Evolutionary conservation across 2,888 invertebrate genomes (phyloP), one percentile per base, ranked within the genome.

Genomic region (Tiliacea citrago): DNA sequence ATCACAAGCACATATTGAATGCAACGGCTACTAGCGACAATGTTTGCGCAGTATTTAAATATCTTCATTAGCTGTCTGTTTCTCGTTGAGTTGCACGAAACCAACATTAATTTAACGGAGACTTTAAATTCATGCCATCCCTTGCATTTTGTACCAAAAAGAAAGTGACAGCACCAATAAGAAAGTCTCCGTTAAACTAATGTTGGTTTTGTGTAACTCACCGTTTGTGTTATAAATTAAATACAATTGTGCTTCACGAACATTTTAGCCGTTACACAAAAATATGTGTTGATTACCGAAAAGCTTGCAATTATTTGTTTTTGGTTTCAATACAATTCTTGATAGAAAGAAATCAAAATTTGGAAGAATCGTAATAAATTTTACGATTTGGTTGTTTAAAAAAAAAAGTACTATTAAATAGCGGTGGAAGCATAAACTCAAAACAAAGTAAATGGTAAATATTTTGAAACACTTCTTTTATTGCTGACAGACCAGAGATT

Each of bases 391-490:
- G 63, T 73, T 71, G n/a, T 42, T 79, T 60, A 58, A 8, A 70
- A 74, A 73, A 66, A 13, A 61, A 47, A 69, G 60, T 72, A 76
- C 61, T 67, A 67, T 70, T 47, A 65, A 73, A 70, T 63, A 35
- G 45, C 57, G 63, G 49, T 76, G 83, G 77, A 87, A 83, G 75
- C 79, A 79, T 83, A 79, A 68, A 82, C 82, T 72, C 69, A 77
- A 69, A 84, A 70, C 60, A 82, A 81, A 69, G 45, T 68, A 68
- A 81, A 61, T 60, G 7, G 39, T 69, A 68, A 70, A 60, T 53
- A 66, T 73, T 74, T 68, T 53, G 79, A 61, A 77, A 69, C 55
- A 76, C 51, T 62, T 68, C 21, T 61, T 70, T 72, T 80, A 73
- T 77, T 77, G 62, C 63, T 58, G 75, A 72, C 47, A 75, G 58